Evolutionary conservation across 1,140 invertebrate species (phyloP), one percentile per base, ranked within the genome.

Genomic region (Cherax destructor): DNA sequence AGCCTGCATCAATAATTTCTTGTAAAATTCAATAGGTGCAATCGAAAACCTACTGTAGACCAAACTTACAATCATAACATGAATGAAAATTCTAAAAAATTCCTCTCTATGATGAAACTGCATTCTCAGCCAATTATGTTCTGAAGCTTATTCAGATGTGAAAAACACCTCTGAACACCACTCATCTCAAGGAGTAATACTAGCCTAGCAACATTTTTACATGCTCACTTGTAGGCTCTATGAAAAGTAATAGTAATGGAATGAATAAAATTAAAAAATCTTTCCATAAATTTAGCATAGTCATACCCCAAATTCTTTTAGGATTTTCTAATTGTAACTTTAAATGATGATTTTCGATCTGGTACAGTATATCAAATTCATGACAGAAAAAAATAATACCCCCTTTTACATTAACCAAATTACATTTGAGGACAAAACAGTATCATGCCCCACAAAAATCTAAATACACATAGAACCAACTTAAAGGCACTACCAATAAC

Each of bases 401-500:
- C 30, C 11, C 4, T 74, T 30, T 74, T 30, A 30, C 1, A 9
- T 30, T 74, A 30, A 9, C 5, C n/a, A 74, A 74, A 74, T 74
- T 1, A 24, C 30, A 74, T 18, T 65, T 65, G 21, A 65, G 61
- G 11, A 74, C 24, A 5, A 74, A 30, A 74, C 30, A 30, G 7
- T 30, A 30, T 74, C 13, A 18, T 69, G 65, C 13, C 13, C 24
- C 69, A 74, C 5, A n/a, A 74, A 24, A 74, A 74, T 30, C 69
- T 74, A 74, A 74, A 74, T 74, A 74, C n/a, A 74, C 24, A 30
- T 6, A 74, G n/a, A 74, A 74, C 9, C n/a, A 74, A 74, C 69
- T 30, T 30, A 74, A 74, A 74, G 24, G 69, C 69, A 74, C 69
- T 74, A 69, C 65, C 18, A 69, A 69, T 69, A 74, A 74, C 69